Base-by-base conservation (phyloP, 2,113 vertebrate species). In the Pseudorhombus dupliciocellatus region DNA sequence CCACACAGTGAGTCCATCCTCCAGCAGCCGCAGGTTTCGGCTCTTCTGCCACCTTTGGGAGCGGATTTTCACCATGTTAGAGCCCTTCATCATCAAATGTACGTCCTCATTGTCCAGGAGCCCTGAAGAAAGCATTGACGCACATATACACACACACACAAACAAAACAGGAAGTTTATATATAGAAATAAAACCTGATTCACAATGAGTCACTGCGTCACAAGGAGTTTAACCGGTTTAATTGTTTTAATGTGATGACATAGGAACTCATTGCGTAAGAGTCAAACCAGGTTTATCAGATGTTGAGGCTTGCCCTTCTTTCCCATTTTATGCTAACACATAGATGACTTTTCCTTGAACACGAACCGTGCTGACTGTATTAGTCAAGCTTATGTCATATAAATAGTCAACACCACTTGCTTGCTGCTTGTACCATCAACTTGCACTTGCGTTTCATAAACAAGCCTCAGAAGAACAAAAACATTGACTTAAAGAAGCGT, bases 1-100 rank as follows among this genome's bases (percentile, higher is more conserved):
- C 95, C 95, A 96, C 79, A 99, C 91, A 0, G 96, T 97, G 52
- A 95, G 88, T 0, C 96, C 94, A 0, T 98, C 98, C 76, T 98
- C 96, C 87, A 97, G 93, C 70, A 99, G 93, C 48, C 89, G 88
- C 84, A 96, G 93, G 61, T 85, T 84, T 9, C 97, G 92, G 73
- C 91, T 93, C 91, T 95, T 93, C 79, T 93, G 93, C 91, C 94
- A 95, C 4, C 92, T 89, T 7, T 57, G 73, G 0, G 96, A 94
- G 74, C 96, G 96, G 46, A 99, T 92, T 87, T 99, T 98, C 83
- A 94, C 84, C 77, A 99, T 92, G 73, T 70, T 89, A n/a, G 94
- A 94, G n/a, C 97, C 97, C 58, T 76, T 86, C 77, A 97, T 94
- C 96, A 99, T 96, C 83, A 90, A 51, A 6, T 82, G 92, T 7